Percentiles rank a stretch among this genome's conserved stretches.
Evolutionary conservation across 2,888 invertebrate species (phyloP).

Genomic region (Altica lythri): DNA sequence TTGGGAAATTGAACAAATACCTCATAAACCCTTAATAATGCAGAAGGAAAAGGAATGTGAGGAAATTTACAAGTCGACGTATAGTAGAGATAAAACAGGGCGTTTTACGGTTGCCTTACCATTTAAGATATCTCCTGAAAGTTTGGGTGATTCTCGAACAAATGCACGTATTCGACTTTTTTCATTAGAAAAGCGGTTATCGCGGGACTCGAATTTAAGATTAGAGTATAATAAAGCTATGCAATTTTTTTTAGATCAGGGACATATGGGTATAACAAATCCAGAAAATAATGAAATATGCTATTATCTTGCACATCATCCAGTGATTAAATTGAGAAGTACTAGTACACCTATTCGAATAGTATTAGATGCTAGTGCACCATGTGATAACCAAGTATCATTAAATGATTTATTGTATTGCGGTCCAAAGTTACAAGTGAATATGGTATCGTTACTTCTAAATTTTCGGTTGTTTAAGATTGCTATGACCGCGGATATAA

Average conservation of each 20-base stretch:
- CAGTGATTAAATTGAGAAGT: constrained; percentile 4
- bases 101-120: background rate
- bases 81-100: background rate
- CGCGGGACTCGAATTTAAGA: background rate
- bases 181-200: constrained; percentile 2
- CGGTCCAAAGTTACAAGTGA: constrained; percentile 7
- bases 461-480: constrained; percentile 14
- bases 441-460: constrained; percentile 4
- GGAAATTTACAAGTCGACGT: background rate
- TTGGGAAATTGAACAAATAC: background rate
- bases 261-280: constrained; percentile 9
- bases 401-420: constrained; percentile 9
- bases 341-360: constrained; percentile 6
- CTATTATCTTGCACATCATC: constrained; percentile 13
- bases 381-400: constrained; percentile 4
- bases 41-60: background rate
- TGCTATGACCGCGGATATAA: constrained; percentile 6
- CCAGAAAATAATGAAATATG: background rate
- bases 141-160: constrained; percentile 4
- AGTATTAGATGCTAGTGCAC: constrained; percentile 11
- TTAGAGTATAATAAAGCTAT: constrained; percentile 8
- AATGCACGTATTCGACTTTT: no score
- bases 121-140: constrained; percentile 6
- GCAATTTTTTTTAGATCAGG: constrained; percentile 15
- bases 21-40: background rate